Evolutionary conservation across 1,140 invertebrate genomes (phyloP).

Genomic region (Nasonia vitripennis): DNA sequence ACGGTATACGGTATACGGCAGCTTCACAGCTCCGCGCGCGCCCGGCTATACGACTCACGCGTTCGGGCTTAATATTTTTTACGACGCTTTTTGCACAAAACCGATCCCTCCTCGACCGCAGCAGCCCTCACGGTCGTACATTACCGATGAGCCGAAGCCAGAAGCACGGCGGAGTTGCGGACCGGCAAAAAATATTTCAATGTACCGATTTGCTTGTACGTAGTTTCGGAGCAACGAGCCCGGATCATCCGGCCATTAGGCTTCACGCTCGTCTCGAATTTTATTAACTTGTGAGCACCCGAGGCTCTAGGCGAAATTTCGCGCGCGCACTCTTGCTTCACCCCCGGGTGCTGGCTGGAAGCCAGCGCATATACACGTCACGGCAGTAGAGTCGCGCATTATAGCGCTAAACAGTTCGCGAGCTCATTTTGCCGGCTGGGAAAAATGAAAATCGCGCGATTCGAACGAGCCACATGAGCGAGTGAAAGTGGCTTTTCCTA

Average conservation of each 20-base stretch:
- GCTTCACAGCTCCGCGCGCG: no score
- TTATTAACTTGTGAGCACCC: no score
- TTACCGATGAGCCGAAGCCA: background rate
- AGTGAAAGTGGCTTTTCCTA: slow-evolving; percentile 46
- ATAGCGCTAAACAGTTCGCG: background rate
- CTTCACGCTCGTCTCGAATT: no score
- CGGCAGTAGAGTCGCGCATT: background rate
- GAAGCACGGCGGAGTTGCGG: slow-evolving; percentile 6
- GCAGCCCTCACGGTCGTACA: background rate
- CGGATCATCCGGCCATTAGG: no score
- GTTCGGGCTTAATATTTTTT: slow-evolving; percentile 17
- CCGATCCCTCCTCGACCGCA: slow-evolving; percentile 26
- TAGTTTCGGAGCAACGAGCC: background rate
- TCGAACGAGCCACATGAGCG: background rate
- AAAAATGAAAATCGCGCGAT: slow-evolving; percentile 36
- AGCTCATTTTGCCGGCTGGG: background rate
- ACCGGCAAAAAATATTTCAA: slow-evolving; percentile 14
- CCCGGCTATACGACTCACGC: background rate
- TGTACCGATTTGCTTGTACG: background rate
- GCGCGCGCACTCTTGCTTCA: background rate
- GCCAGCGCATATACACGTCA: background rate
- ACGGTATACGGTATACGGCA: background rate
- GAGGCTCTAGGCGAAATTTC: background rate
- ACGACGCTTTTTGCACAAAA: slow-evolving; percentile 22
- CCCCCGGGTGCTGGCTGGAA: background rate